Base-by-base conservation (phyloP, 2,113 vertebrate species). In the Erythrocercus mccallii region DNA sequence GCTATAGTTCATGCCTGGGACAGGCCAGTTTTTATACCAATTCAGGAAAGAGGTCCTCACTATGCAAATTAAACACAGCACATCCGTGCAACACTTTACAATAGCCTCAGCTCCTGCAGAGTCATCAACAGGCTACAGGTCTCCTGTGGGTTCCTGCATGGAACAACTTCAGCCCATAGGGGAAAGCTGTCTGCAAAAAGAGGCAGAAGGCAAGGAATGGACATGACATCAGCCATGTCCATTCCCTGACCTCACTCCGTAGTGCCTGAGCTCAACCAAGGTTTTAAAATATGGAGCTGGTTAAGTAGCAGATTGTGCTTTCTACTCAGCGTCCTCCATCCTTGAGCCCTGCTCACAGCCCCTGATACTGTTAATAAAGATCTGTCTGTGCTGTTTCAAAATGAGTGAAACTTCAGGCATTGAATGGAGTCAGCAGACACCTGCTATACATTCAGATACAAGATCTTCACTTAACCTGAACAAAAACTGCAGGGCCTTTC, bases 381-480 rank as follows among this genome's bases (percentile, higher is more conserved):
- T 8, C 14, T 78, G 7, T 5, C 42, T 25, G 4, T 35, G 31
- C 19, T 58, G 9, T 51, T 89, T 92, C 44, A 71, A 81, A 92
- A 81, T 50, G 17, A 81, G 22, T 17, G 38, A 45, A 88, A 4
- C 42, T 83, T 58, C 47, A 74, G 37, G 42, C 3, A 4, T 8
- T 77, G 60, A 90, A 83, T 9, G 2, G 70, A 94, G 48, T 44
- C 47, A 87, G 60, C 38, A 48, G 64, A 78, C 18, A 51, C 12
- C 45, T 64, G 68, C 68, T 66, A 37, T 10, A n/a, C 31, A 84
- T 85, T 94, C 88, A 93, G 38, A 31, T 86, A 86, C 89, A 92
- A 79, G 56, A 20, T 88, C 86, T 89, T 86, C 47, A 91, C 73
- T 96, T 87, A 89, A 95, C 95, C 94, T 85, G 69, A 94, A 85